Conservation (phyloP, 2,113 vertebrate species). For the Hepsetus odoe region DNA sequence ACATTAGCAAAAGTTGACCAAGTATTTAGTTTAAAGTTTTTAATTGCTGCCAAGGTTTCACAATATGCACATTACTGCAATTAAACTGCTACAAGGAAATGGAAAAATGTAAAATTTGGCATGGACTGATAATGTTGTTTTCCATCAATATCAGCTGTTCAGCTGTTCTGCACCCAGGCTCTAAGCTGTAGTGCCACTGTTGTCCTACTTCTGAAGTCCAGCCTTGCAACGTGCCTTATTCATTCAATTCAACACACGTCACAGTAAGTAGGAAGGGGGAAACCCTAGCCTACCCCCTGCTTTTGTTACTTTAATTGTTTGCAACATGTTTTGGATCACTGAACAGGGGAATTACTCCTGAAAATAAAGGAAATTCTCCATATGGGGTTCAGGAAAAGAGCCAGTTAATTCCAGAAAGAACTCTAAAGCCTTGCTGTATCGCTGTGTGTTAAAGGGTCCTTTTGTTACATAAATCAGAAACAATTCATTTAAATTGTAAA, state of each 20-base stretch:
- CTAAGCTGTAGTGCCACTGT: neutral
- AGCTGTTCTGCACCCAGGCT: conserved; percentile 28
- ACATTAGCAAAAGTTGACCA: no score
- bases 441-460: neutral
- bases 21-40: no score
- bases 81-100: no score
- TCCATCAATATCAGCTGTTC: conserved; percentile 40
- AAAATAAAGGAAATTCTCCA: conserved; percentile 23
- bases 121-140: neutral
- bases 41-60: no score
- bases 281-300: conserved; percentile 37
- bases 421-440: conserved; percentile 5
- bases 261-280: conserved; percentile 30
- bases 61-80: no score
- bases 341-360: conserved; percentile 1
- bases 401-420: conserved; percentile 7
- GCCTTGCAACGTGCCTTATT: conserved; percentile 37
- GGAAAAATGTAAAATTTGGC: no score
- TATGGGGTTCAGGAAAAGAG: neutral
- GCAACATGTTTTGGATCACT: conserved; percentile 46
- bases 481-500: no score
- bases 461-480: neutral
- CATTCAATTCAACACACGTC: conserved; percentile 62
- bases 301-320: conserved; percentile 57
- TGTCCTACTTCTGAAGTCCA: conserved; percentile 47